Evolutionary conservation across 2,797 vertebrate species (phyloP).

Genomic region (Anniella stebbinsi): DNA sequence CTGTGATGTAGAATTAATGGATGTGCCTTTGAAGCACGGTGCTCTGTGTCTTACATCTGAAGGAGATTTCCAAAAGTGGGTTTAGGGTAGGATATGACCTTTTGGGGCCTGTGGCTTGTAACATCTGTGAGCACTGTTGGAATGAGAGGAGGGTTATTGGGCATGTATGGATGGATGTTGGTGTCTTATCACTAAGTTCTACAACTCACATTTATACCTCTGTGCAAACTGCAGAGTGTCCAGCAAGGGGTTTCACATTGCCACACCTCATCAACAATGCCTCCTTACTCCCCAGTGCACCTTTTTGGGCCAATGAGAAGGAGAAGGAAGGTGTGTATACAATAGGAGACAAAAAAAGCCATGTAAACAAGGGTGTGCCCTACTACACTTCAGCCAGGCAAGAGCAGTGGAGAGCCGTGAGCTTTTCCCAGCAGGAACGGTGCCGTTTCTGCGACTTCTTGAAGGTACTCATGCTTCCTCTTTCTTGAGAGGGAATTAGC

Average conservation of each 20-base stretch:
- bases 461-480: background rate
- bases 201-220: background rate
- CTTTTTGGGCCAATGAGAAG: background rate
- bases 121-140: background rate
- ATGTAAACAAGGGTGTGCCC: conserved; percentile 35
- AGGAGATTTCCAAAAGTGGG: background rate
- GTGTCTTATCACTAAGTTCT: background rate
- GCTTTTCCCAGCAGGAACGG: background rate
- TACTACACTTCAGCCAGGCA: conserved; percentile 2
- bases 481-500: background rate
- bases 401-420: background rate
- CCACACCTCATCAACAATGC: background rate
- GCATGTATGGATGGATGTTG: background rate
- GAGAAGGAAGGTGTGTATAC: background rate
- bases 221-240: background rate
- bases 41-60: background rate
- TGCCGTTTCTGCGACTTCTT: background rate
- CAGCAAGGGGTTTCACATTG: background rate
- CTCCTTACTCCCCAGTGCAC: background rate
- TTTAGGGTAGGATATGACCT: too few species aligned
- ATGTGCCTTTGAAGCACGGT: background rate
- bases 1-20: too few species aligned
- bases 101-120: background rate
- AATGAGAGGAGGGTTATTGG: background rate
- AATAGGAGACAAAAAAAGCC: background rate